A percentile compares a stretch with the other conserved stretches of the same genome.
These are phyloP conservation scores for Ditula angustiorana DNA, from an alignment of 2,888 invertebrate genomes.

Conservation along the genomic window DNA sequence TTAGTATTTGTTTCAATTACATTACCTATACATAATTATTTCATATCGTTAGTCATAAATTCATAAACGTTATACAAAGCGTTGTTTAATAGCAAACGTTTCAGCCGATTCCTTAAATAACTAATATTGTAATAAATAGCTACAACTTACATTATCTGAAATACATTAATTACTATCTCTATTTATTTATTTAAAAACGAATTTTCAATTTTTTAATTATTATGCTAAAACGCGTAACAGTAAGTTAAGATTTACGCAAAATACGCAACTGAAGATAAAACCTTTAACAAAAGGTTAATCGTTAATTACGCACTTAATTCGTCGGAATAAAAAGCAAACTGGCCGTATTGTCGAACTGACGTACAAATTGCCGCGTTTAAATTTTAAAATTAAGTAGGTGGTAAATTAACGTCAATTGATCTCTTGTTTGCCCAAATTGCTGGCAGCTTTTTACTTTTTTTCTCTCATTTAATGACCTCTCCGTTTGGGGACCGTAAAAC, in stretches of 20 bases:
- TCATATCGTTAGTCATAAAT: no score
- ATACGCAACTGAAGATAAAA: neutral
- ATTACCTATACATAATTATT: no score
- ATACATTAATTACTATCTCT: no score
- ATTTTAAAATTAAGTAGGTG: conserved; percentile 66
- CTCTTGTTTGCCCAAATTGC: conserved; percentile 60
- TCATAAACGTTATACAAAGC: no score
- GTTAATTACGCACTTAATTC: conserved; percentile 51
- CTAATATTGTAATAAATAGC: no score
- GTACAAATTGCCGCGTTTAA: conserved; percentile 65
- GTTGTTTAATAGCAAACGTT: no score
- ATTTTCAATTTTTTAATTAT: no score
- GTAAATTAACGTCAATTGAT: conserved; percentile 68
- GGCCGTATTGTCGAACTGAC: conserved; percentile 57
- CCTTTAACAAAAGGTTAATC: conserved; percentile 47
- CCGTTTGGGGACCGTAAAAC: conserved; percentile 58
- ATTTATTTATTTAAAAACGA: no score
- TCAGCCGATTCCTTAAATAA: no score
- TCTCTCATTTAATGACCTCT: conserved; percentile 58
- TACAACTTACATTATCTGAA: no score
- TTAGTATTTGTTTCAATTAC: no score
- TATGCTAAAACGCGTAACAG: no score
- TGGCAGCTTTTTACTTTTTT: conserved; percentile 29
- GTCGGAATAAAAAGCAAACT: conserved; percentile 29
- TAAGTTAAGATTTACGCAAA: neutral